These are phyloP conservation scores for Theristicus caerulescens DNA, from an alignment of 2,113 vertebrate species.

Conservation along the genomic window DNA sequence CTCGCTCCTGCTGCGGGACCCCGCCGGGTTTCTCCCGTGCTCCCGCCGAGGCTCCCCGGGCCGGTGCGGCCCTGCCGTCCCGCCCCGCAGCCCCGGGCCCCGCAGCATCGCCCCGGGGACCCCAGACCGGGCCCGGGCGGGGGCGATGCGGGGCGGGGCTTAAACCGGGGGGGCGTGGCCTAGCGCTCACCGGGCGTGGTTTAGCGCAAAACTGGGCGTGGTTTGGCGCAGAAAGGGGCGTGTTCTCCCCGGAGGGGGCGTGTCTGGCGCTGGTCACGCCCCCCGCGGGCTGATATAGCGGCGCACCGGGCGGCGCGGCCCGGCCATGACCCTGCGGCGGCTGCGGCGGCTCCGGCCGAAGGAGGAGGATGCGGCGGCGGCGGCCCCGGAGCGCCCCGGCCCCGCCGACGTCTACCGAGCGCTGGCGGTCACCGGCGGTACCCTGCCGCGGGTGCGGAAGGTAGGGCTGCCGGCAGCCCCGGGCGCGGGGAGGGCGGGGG, in stretches of 20 bases:
- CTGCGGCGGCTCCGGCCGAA: constrained; percentile 71
- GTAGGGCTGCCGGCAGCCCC: constrained; percentile 34
- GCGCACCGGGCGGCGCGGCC: neutral
- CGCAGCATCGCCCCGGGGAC: too few species aligned
- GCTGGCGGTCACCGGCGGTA: constrained; percentile 88
- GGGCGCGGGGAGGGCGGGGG: constrained; percentile 64
- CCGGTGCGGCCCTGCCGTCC: too few species aligned
- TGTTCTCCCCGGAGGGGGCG: neutral
- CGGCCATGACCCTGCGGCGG: constrained; percentile 77
- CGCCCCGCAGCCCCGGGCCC: too few species aligned
- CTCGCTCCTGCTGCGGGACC: too few species aligned
- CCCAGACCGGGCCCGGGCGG: too few species aligned
- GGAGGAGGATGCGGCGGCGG: constrained; percentile 31
- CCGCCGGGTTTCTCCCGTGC: too few species aligned
- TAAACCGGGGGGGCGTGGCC: neutral
- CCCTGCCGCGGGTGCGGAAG: constrained; percentile 79
- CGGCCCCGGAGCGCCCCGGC: constrained; percentile 1
- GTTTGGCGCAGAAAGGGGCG: neutral
- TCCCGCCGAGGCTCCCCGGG: too few species aligned
- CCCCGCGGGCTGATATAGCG: neutral
- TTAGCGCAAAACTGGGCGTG: accelerated
- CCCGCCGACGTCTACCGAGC: constrained; percentile 65
- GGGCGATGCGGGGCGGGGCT: too few species aligned
- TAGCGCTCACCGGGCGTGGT: neutral
- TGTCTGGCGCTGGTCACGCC: neutral